phyloP scores from a whole-genome alignment of 2,888 invertebrate species.

The Lymantria monacha region DNA sequence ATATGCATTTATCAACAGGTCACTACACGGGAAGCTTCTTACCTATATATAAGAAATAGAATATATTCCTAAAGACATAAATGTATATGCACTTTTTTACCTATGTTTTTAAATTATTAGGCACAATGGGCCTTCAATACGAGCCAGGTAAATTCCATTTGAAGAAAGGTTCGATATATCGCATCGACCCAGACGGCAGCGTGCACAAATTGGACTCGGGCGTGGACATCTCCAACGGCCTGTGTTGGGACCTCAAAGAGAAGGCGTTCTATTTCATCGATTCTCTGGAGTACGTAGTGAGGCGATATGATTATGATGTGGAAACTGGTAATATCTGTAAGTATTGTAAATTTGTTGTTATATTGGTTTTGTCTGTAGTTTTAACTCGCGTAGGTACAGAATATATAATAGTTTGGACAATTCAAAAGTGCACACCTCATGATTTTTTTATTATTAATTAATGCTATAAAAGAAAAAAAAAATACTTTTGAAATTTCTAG shows the following conservation, averaged over 20 bases:
- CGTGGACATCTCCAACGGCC: slow-evolving; percentile 88
- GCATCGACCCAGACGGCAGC: slow-evolving; percentile 49
- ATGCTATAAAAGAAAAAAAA: no score
- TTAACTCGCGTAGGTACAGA: no score
- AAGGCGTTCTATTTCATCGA: slow-evolving; percentile 89
- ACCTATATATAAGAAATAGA: no score
- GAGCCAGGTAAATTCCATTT: slow-evolving; percentile 76
- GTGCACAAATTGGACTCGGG: slow-evolving; percentile 37
- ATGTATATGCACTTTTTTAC: no score
- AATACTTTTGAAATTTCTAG: no score
- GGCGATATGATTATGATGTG: slow-evolving; percentile 88
- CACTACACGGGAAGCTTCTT: no score
- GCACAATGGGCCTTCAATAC: slow-evolving; percentile 83
- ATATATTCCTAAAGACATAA: no score
- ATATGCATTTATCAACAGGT: no score
- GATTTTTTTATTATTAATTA: no score
- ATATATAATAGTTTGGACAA: no score
- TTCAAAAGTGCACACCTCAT: no score
- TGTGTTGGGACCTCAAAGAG: slow-evolving; percentile 87
- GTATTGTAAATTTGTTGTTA: slow-evolving; percentile 43
- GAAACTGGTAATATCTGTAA: slow-evolving; percentile 84
- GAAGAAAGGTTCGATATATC: slow-evolving; percentile 80
- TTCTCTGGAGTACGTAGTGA: slow-evolving; percentile 84
- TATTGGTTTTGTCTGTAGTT: no score
- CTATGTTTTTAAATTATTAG: slow-evolving; percentile 41